Evolutionary conservation across 2,888 invertebrate species (phyloP).

Genomic region (Drymonia ruficornis): DNA sequence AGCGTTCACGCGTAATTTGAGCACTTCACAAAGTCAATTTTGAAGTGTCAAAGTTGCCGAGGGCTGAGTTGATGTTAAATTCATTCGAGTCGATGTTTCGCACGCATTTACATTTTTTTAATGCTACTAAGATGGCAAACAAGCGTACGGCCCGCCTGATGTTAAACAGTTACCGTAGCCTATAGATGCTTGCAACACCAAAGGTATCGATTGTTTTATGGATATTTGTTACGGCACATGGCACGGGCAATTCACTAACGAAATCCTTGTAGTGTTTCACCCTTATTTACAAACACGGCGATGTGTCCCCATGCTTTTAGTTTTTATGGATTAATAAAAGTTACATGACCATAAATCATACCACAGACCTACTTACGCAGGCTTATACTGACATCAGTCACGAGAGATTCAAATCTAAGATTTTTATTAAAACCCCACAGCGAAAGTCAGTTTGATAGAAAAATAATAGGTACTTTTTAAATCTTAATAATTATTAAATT

Average conservation of each 20-base stretch:
- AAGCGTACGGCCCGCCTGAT: too few species aligned
- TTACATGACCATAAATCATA: slow-evolving; percentile 15
- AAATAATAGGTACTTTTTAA: slow-evolving; percentile 20
- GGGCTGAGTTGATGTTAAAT: slow-evolving; percentile 14
- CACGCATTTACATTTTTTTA: too few species aligned
- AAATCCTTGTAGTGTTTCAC: neutral
- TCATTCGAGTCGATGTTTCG: slow-evolving; percentile 22
- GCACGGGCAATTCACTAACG: slow-evolving; percentile 5
- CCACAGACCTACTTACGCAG: slow-evolving; percentile 8
- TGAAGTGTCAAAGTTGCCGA: slow-evolving; percentile 23
- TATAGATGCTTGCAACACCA: too few species aligned
- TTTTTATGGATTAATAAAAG: slow-evolving; percentile 10
- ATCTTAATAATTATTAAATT: slow-evolving; percentile 29
- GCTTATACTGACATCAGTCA: slow-evolving; percentile 19
- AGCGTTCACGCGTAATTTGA: slow-evolving; percentile 26
- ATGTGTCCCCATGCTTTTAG: neutral
- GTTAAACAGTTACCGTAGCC: too few species aligned
- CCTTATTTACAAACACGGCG: slow-evolving; percentile 8
- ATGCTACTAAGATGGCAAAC: too few species aligned
- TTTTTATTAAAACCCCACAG: slow-evolving; percentile 23
- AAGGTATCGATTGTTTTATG: too few species aligned
- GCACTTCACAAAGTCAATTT: slow-evolving; percentile 31
- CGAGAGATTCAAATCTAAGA: slow-evolving; percentile 18
- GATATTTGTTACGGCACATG: too few species aligned
- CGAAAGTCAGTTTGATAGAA: slow-evolving; percentile 25